Conservation (phyloP, 2,888 invertebrate species). For the Salticus scenicus region DNA sequence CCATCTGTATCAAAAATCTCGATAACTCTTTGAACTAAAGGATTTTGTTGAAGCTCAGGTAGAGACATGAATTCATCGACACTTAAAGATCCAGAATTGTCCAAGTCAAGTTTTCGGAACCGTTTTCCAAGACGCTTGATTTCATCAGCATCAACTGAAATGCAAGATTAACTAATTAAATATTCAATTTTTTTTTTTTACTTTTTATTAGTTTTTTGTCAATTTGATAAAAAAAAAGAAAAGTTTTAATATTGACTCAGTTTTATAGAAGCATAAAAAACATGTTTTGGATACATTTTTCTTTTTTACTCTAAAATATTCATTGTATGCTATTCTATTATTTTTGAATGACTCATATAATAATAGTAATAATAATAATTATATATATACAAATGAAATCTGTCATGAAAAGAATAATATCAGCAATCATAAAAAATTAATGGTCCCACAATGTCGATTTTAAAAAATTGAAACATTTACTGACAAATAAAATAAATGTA, state of each 20-base stretch:
- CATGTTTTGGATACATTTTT: background rate
- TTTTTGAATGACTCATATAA: too few species aligned
- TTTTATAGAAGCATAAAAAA: background rate
- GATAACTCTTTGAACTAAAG: conserved; percentile 98
- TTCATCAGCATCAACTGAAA: conserved; percentile 98
- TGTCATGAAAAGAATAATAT: too few species aligned
- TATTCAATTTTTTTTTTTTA: background rate
- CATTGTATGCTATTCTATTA: background rate
- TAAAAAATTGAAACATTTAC: too few species aligned
- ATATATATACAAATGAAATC: too few species aligned
- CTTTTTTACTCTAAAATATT: background rate
- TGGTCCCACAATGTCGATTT: too few species aligned
- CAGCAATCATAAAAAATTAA: too few species aligned
- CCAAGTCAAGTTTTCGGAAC: conserved; percentile 97
- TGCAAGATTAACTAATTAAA: conserved; percentile 5
- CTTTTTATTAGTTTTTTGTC: background rate
- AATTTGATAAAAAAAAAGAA: background rate
- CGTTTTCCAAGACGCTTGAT: conserved; percentile 98
- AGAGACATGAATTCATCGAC: conserved; percentile 99
- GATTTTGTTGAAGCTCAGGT: conserved; percentile 99
- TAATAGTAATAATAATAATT: too few species aligned
- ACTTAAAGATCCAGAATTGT: conserved; percentile 97
- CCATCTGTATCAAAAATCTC: conserved; percentile 99
- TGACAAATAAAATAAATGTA: too few species aligned
- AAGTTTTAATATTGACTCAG: background rate